Percentiles rank a stretch among this genome's conserved stretches.
Evolutionary conservation across 2,888 invertebrate genomes (phyloP).

Genomic region (Ganaspis brasiliensis): DNA sequence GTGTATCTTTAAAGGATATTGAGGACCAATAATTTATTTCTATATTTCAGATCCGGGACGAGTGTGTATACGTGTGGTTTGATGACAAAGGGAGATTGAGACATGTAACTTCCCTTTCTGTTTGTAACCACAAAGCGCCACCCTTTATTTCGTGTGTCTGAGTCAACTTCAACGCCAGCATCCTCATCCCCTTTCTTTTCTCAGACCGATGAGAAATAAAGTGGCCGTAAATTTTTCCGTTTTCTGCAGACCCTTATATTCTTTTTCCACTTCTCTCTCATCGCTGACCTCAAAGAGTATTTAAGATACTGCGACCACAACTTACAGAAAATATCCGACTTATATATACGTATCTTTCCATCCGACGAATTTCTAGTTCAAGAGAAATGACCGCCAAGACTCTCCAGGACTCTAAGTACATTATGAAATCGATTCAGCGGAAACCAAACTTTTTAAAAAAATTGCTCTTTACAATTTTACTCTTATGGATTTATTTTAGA

Average conservation of each 20-base stretch:
- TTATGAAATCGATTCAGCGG: constrained; percentile 64
- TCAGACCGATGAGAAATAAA: constrained; percentile 75
- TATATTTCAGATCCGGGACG: background rate
- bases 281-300: constrained; percentile 62
- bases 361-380: constrained; percentile 64
- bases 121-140: constrained; percentile 43
- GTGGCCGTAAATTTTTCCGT: constrained; percentile 72
- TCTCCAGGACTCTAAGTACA: constrained; percentile 64
- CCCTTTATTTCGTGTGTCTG: constrained; percentile 51
- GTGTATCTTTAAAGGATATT: background rate
- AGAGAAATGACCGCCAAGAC: constrained; percentile 67
- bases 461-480: no score
- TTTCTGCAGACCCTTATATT: constrained; percentile 46
- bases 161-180: constrained; percentile 52
- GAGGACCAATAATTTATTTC: constrained; percentile 27
- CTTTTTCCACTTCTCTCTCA: constrained; percentile 40
- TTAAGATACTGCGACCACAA: constrained; percentile 67
- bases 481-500: no score
- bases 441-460: background rate
- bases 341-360: constrained; percentile 62
- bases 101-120: constrained; percentile 36
- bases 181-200: constrained; percentile 54
- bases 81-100: constrained; percentile 41
- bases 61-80: constrained; percentile 9
- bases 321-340: constrained; percentile 68